Evolutionary conservation across 2,797 vertebrate genomes (phyloP).

Genomic region (Oophaga sylvatica): DNA sequence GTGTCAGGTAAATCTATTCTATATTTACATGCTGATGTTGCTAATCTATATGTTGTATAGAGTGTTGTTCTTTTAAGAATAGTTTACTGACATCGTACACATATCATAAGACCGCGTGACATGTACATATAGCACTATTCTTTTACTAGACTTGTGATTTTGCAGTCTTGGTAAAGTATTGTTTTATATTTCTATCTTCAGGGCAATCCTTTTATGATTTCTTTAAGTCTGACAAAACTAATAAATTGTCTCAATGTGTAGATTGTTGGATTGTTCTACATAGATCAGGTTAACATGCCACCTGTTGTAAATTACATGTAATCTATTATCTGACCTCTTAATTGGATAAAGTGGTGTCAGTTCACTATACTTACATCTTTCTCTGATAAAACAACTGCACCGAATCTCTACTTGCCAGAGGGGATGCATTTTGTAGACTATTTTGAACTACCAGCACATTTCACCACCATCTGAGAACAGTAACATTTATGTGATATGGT

Average conservation of each 20-base stretch:
- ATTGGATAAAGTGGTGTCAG: slow-evolving; percentile 54
- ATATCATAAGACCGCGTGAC: too few species aligned
- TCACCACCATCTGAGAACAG: slow-evolving; percentile 10
- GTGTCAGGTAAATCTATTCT: too few species aligned
- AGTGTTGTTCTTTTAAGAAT: too few species aligned
- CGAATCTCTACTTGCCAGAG: slow-evolving; percentile 19
- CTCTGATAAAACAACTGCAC: slow-evolving; percentile 45
- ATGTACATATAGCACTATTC: background rate
- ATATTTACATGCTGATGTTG: too few species aligned
- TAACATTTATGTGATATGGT: slow-evolving; percentile 15
- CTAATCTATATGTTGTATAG: too few species aligned
- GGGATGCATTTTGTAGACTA: background rate
- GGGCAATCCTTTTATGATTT: slow-evolving; percentile 17
- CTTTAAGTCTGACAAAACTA: slow-evolving; percentile 6
- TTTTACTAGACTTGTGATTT: background rate
- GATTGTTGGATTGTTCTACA: slow-evolving; percentile 38
- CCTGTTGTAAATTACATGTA: slow-evolving; percentile 49
- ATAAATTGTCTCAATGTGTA: slow-evolving; percentile 29
- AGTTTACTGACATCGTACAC: too few species aligned
- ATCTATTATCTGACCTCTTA: slow-evolving; percentile 57
- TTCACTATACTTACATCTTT: slow-evolving; percentile 39
- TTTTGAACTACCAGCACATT: slow-evolving; percentile 4
- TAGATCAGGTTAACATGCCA: slow-evolving; percentile 40
- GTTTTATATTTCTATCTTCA: slow-evolving; percentile 10
- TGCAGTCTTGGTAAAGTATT: background rate